These are phyloP conservation scores for Vulpes lagopus DNA, from an alignment of 2,113 vertebrate species.

Conservation along the genomic window DNA sequence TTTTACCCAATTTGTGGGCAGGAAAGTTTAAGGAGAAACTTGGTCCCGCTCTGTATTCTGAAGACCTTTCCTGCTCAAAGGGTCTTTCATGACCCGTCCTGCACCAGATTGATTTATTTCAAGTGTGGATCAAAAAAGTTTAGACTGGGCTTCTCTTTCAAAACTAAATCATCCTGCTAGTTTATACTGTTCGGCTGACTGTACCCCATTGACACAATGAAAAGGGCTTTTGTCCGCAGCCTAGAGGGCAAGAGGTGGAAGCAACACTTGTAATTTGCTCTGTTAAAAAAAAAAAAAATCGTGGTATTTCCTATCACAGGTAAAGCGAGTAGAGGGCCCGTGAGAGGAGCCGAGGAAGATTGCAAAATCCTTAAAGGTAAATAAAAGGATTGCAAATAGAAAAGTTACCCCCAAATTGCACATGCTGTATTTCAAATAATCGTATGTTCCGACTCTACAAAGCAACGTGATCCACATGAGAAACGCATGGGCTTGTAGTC, in stretches of 20 bases:
- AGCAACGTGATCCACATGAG: background rate
- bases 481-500: background rate
- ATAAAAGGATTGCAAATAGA: background rate
- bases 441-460: background rate
- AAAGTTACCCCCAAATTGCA: background rate
- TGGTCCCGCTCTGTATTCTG: background rate
- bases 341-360: background rate
- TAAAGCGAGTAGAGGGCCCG: background rate
- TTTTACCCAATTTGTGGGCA: background rate
- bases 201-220: slow-evolving; percentile 67
- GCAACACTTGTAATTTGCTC: slow-evolving; percentile 58
- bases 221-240: slow-evolving; percentile 78
- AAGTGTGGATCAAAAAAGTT: slow-evolving; percentile 72
- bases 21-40: slow-evolving; percentile 8
- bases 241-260: slow-evolving; percentile 59
- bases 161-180: slow-evolving; percentile 75
- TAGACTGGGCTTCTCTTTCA: slow-evolving; percentile 74
- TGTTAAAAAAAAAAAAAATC: background rate
- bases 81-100: slow-evolving; percentile 62
- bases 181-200: slow-evolving; percentile 67
- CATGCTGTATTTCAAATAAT: background rate
- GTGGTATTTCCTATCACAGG: background rate
- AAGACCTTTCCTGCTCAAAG: slow-evolving; percentile 75
- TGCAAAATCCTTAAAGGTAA: slow-evolving; percentile 39
- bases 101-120: slow-evolving; percentile 71